Evolutionary conservation across 2,888 invertebrate species (phyloP), one percentile per base, ranked within the genome.

Genomic region (Synergus umbraculus): DNA sequence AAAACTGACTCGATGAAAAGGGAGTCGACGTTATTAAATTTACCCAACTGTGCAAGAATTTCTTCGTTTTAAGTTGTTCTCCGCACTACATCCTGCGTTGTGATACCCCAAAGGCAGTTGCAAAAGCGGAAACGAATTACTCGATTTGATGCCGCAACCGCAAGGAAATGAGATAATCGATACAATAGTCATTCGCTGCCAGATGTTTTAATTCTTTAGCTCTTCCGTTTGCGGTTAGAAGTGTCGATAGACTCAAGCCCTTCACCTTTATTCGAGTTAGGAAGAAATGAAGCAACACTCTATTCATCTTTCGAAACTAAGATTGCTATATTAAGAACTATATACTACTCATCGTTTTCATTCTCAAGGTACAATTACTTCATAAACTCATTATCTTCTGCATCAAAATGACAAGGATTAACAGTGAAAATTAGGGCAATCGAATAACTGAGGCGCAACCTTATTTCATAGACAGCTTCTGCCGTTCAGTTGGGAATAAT

Each of bases 121-220:
- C 67, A 67, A 67, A 67, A 67, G 67, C 67, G 67, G 67, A 67
- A 67, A 67, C 46, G 43, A 22, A 13, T 63, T 63, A 29, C 63
- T 63, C 67, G 67, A 67, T 22, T 46, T 22, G 46, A 22, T 18
- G 13, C 44, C 22, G 15, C 44, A 67, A 67, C 67, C 67, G 22
- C 67, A 67, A 67, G 67, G 29, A 67, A 67, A 67, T 67, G 46
- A 43, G 22, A 67, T 67, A 67, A 67, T 67, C 67, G 67, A 67
- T 67, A 67, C 67, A 67, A 67, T 67, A 67, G 67, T 67, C 46
- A 67, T 67, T 67, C 67, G 13, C 10, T 22, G 22, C 46, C 67
- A 67, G 46, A 67, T 67, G 67, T 46, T 67, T 67, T 18, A 66
- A 66, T 67, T 67, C 44, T 46, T 46, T 13, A 46, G 22, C 12